Percentiles rank a stretch among this genome's conserved stretches.
Evolutionary conservation across 2,113 vertebrate species (phyloP).

Genomic region (Podarcis cretensis): DNA sequence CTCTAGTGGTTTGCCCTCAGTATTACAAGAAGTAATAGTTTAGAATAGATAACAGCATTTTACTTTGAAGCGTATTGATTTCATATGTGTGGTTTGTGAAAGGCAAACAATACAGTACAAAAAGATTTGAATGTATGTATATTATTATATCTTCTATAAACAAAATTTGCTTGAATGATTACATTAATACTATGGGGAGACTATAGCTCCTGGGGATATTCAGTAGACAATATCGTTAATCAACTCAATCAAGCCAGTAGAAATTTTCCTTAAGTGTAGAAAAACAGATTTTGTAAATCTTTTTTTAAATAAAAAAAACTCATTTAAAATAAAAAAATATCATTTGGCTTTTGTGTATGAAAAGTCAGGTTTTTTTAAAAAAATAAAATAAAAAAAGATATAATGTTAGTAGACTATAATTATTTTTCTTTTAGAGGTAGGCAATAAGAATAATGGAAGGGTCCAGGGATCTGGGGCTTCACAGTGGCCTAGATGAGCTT

Average conservation of each 20-base stretch:
- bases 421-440: neutral
- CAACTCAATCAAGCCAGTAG: neutral
- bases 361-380: neutral
- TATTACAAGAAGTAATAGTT: neutral
- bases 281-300: neutral
- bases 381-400: too few species aligned
- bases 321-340: too few species aligned
- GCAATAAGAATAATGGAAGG: neutral
- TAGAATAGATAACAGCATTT: neutral
- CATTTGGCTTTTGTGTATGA: neutral
- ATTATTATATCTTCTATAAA: neutral
- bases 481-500: too few species aligned
- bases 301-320: too few species aligned
- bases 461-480: too few species aligned
- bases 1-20: slow-evolving; percentile 56
- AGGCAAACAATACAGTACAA: neutral
- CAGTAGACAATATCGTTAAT: neutral
- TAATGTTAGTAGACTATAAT: neutral
- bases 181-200: neutral
- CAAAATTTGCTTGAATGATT: neutral
- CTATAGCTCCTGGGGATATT: neutral
- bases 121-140: neutral
- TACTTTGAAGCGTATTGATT: neutral
- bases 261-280: neutral
- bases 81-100: neutral